Evolutionary conservation across 2,797 vertebrate genomes (phyloP).

Genomic region (Alcedo atthis): DNA sequence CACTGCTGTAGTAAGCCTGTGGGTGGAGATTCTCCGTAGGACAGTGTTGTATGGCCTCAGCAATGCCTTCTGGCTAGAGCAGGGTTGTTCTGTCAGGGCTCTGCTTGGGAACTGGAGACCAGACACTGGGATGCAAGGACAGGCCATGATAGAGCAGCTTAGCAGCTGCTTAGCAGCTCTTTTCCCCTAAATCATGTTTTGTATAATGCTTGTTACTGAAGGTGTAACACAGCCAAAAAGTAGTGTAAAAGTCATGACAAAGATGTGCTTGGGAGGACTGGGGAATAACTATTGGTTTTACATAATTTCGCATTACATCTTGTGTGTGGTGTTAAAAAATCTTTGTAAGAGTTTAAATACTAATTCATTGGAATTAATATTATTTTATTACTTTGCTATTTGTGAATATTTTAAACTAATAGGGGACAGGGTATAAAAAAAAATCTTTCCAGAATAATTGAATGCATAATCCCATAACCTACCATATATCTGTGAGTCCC

Average conservation of each 20-base stretch:
- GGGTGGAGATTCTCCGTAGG: neutral
- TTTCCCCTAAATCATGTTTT: neutral
- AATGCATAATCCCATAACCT: neutral
- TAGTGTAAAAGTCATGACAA: neutral
- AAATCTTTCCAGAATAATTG: neutral
- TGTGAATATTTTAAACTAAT: neutral
- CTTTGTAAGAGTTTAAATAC: neutral
- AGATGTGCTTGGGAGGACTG: neutral
- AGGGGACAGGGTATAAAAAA: no score
- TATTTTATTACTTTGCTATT: neutral
- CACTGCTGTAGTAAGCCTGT: neutral
- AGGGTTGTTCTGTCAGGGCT: neutral
- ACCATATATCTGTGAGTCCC: neutral
- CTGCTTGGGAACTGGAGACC: neutral
- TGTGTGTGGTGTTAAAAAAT: neutral
- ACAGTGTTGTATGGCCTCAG: neutral
- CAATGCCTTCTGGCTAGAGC: neutral
- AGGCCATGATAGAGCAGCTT: neutral
- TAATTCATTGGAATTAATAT: neutral
- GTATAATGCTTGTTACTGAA: neutral
- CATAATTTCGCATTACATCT: accelerated
- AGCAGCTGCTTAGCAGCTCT: neutral
- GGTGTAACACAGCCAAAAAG: neutral
- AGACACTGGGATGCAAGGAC: no score
- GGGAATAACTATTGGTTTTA: neutral